A percentile compares a stretch with the other conserved stretches of the same genome.
Conservation (phyloP, 2,888 invertebrate genomes). For the Meiosimyza platycephala region DNA sequence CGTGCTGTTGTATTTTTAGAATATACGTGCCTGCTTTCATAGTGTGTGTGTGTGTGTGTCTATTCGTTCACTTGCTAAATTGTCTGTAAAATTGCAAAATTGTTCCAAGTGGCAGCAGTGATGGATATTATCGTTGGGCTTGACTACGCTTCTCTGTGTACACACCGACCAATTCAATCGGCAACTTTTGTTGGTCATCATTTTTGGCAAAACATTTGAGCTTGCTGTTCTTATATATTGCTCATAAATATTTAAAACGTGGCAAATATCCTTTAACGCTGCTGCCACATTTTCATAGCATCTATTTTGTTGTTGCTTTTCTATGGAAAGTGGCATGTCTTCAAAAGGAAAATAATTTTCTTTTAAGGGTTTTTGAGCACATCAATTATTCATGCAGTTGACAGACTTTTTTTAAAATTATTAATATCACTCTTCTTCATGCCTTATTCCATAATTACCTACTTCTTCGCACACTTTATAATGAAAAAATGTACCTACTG, state of each 20-base stretch:
- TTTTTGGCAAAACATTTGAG: not conserved
- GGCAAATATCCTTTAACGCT: constrained; percentile 19
- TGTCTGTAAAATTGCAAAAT: constrained; percentile 61
- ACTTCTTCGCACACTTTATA: too few species aligned
- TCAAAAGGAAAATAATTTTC: too few species aligned
- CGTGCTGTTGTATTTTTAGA: not conserved
- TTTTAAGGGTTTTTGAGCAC: too few species aligned
- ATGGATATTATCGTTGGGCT: not conserved
- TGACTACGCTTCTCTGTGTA: not conserved
- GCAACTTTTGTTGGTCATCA: not conserved
- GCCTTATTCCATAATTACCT: too few species aligned
- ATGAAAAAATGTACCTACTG: too few species aligned
- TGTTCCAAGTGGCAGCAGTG: constrained; percentile 42
- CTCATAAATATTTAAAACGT: constrained; percentile 36
- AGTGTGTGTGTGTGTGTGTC: not conserved
- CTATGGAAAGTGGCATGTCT: too few species aligned
- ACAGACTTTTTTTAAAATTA: too few species aligned
- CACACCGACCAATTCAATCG: not conserved
- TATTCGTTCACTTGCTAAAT: constrained; percentile 52
- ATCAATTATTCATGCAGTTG: too few species aligned
- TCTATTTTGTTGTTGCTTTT: too few species aligned
- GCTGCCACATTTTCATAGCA: not conserved
- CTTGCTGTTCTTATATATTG: not conserved
- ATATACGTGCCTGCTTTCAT: not conserved
- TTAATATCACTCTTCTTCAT: too few species aligned